Evolutionary conservation across 2,797 vertebrate genomes (phyloP), one percentile per base, ranked within the genome.

Genomic region (Silurus aristotelis): DNA sequence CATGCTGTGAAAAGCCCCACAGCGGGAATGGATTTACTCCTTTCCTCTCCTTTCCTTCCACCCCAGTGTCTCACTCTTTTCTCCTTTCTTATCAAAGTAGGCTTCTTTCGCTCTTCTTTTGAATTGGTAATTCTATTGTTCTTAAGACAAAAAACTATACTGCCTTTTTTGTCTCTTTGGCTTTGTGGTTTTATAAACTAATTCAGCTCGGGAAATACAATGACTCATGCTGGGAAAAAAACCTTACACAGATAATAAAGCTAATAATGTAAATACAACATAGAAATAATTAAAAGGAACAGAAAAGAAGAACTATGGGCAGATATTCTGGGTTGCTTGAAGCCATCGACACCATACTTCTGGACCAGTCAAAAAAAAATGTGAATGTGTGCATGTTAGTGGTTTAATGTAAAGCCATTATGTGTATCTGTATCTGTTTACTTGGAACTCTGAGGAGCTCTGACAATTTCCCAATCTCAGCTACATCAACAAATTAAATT

Each of bases 1-100:
- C 89, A 84, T 31, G 70, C 79, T 72, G 86, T 87, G 86, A 87
- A 88, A 87, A 82, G 80, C 70, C 56, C 68, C 84, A 43, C 82
- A 88, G 84, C 83, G 66, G 71, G 87, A 82, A 85, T 19, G 75
- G 83, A 81, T 86, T 83, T 60, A 52, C 77, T 60, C 52, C 60
- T 75, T 80, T 60, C n/a, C 60, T 79, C 80, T 83, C 76, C 48
- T 80, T 83, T 83, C 82, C 85, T 83, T 64, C 77, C 76, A 46
- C 70, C 64, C 38, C 31, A 81, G 61, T 43, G 38, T 63, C 15
- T 55, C 31, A 9, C 67, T 72, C 71, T 52, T 60, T 73, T 63
- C 87, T 82, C 60, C 55, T 56, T 82, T 84, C 52, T 70, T 73
- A 60, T 10, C 7, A 83, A 72, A 78, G 46, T 76, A 81, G 85